Evolutionary conservation across 2,888 invertebrate genomes (phyloP).

Genomic region (Drosophila neoperkinsi): DNA sequence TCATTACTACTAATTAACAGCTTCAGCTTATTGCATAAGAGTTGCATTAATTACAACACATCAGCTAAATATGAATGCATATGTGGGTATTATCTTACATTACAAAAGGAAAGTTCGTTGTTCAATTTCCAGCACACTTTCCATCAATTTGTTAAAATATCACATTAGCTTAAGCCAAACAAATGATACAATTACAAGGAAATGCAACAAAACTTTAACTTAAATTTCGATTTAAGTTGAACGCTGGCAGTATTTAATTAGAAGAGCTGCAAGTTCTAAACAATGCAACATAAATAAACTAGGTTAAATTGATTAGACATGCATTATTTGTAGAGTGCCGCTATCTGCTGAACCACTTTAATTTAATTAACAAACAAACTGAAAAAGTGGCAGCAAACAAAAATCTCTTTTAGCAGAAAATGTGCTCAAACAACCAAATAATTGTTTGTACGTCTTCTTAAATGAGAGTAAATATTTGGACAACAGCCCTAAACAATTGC

Average conservation of each 20-base stretch:
- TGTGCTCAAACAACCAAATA: conserved; percentile 4
- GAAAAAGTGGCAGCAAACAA: conserved; percentile 13
- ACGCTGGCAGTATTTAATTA: background rate
- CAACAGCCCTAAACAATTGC: conserved; percentile 34
- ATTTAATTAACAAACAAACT: conserved; percentile 60
- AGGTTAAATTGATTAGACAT: conserved; percentile 67
- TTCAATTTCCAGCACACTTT: background rate
- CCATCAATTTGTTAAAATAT: background rate
- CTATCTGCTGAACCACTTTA: conserved; percentile 31
- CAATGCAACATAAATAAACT: conserved; percentile 46
- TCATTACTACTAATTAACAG: background rate
- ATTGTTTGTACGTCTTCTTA: conserved; percentile 1
- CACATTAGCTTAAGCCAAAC: background rate
- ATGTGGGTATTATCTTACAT: background rate
- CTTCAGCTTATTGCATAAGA: conserved; percentile 26
- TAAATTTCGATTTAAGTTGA: background rate
- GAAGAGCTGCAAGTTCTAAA: conserved; percentile 18
- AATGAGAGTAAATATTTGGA: conserved; percentile 65
- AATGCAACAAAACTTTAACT: background rate
- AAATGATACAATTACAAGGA: background rate
- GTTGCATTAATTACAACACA: conserved; percentile 5
- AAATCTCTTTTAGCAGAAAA: conserved; percentile 11
- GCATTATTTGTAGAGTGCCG: conserved; percentile 28
- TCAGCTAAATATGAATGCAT: background rate
- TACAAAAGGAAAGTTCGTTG: background rate